Evolutionary conservation across 2,113 vertebrate species (phyloP).

Genomic region (Mungos mungo): DNA sequence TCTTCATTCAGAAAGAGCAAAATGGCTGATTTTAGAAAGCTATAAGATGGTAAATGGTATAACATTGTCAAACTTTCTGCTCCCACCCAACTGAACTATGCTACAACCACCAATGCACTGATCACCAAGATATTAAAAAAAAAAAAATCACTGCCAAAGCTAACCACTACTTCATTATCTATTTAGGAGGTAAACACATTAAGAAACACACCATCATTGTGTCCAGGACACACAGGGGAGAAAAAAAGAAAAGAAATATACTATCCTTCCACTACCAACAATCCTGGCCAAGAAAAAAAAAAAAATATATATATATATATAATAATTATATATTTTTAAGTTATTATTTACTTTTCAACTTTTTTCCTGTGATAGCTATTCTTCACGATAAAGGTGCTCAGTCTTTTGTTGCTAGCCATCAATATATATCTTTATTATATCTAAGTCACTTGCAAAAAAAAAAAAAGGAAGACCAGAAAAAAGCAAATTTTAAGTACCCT

Average conservation of each 20-base stretch:
- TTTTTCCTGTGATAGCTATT: neutral
- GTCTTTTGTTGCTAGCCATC: neutral
- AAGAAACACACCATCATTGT: neutral
- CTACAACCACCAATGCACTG: neutral
- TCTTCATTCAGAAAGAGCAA: neutral
- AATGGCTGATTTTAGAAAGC: neutral
- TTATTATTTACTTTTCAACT: neutral
- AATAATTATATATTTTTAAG: no score
- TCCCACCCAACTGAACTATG: neutral
- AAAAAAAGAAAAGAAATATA: neutral
- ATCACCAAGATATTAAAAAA: neutral
- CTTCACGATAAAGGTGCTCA: neutral
- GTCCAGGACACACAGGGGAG: no score
- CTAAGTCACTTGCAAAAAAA: neutral
- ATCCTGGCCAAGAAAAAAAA: neutral
- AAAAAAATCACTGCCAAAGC: neutral
- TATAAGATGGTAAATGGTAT: neutral
- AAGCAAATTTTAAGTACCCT: conserved; percentile 28
- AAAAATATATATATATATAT: neutral
- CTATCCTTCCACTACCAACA: neutral
- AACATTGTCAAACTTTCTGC: neutral
- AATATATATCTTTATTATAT: neutral
- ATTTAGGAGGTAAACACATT: neutral
- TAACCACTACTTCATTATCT: neutral
- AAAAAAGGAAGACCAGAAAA: neutral